Evolutionary conservation across 2,113 vertebrate species (phyloP), one percentile per base, ranked within the genome.

Genomic region (Istiophorus platypterus): DNA sequence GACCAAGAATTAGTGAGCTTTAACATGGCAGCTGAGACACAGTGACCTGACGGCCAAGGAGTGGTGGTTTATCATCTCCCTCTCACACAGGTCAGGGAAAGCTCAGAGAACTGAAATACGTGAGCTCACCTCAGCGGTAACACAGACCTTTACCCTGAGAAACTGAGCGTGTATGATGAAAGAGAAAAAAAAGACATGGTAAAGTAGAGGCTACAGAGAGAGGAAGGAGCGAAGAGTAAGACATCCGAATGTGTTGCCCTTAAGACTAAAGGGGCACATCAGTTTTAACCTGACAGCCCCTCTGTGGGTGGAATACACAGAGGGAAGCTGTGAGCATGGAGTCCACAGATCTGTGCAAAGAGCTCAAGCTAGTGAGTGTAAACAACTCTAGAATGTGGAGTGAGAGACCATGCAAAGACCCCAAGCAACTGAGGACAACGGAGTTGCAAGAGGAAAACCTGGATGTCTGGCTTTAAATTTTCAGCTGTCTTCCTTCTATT

Each of bases 1-100:
- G 96, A 99, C 90, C 95, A 95, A 99, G 95, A 98, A 97, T 99
- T 99, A 99, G 98, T 97, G 88, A 95, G 95, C 95, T 91, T 89
- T 93, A 91, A 95, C 91, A 96, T 92, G 92, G 91, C 93, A 91
- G 94, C 93, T 88, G 92, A 95, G 86, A 96, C 88, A 92, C 84
- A 87, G 88, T 85, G 95, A 94, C 90, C 94, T 89, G 88, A 91
- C 14, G 91, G 88, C 78, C 85, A 95, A 93, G 94, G 86, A 80
- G 89, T 71, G 80, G 64, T 29, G 79, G 9, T 71, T 79, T 15
- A 39, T 85, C 56, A 54, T 49, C 77, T 41, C 78, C 63, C 70
- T 56, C n/a, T 57, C 37, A 49, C 15, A 63, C 67, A 26, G 66
- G 47, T 49, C 73, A 42, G 79, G 56, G 49, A 59, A 34, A 27